A percentile compares a stretch with the other conserved stretches of the same genome.
Evolutionary conservation across 2,113 vertebrate genomes (phyloP).

Genomic region (Carassius carassius): DNA sequence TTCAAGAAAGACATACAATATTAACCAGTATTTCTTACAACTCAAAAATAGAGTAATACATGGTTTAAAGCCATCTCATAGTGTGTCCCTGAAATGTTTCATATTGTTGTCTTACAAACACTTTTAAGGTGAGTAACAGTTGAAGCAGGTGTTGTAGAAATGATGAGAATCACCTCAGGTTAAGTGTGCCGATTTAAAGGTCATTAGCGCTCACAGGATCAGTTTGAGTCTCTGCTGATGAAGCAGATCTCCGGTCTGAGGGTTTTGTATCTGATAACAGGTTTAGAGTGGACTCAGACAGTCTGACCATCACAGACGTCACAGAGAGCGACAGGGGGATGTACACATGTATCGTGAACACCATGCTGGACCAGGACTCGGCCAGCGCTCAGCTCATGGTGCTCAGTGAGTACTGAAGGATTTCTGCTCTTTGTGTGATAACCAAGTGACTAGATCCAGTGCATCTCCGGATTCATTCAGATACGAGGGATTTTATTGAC

Average conservation of each 20-base stretch:
- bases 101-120: not conserved
- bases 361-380: constrained; percentile 89
- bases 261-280: constrained; percentile 68
- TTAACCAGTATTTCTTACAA: no score
- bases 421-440: not conserved
- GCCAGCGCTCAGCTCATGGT: constrained; percentile 91
- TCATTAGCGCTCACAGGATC: no score
- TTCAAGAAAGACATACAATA: no score
- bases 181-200: no score
- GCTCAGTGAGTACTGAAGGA: constrained; percentile 79
- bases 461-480: not conserved
- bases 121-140: not conserved
- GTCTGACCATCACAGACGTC: constrained; percentile 84
- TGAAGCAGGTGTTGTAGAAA: not conserved
- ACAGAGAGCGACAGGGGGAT: constrained; percentile 84
- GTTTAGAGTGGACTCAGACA: constrained; percentile 83
- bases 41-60: no score
- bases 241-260: not conserved
- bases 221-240: not conserved
- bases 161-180: not conserved
- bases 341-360: constrained; percentile 93
- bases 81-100: no score
- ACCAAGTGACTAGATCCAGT: not conserved
- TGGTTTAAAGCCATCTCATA: no score
- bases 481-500: not conserved